Evolutionary conservation across 2,113 vertebrate genomes (phyloP), one percentile per base, ranked within the genome.

Genomic region (Planiliza haematocheilus): DNA sequence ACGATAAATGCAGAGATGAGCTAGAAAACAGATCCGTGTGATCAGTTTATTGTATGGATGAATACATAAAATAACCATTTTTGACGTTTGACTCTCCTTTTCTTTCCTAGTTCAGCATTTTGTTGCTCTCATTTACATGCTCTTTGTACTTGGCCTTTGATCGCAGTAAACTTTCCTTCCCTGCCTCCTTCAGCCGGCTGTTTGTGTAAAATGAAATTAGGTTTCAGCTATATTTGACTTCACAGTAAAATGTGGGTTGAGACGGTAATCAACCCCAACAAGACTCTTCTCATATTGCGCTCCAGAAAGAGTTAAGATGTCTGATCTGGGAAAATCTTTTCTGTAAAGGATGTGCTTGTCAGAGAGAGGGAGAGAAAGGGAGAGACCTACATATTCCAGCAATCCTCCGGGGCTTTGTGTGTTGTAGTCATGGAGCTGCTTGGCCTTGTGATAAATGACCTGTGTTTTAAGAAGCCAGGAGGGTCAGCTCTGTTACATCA

Each of bases 391-490:
- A 59, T 83, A 20, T 12, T 59, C 18, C 16, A 41, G 37, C 51
- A 53, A 20, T 79, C 65, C 60, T 77, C 60, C 1, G 4, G 46
- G 59, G 55, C 20, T 83, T 46, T 79, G 61, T 64, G 77, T 53
- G 59, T 17, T 18, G n/a, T 74, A 38, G 51, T 36, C 24, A 42
- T 71, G 46, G 14, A 74, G 48, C 37, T 55, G 46, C 50, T 59
- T 46, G 53, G 55, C 34, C 37, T 55, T 57, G 30, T 85, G 63
- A 86, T 78, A 63, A 82, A 81, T 80, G 42, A 78, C 52, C 64
- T 30, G 56, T 86, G 57, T 76, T 68, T 82, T 62, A 73, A 68
- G 13, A 67, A 46, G 41, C 50, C 43, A 56, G 17, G 10, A 56
- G 48, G 70, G 57, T 84, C 74, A 63, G 45, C 57, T 64, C 62